These are phyloP conservation scores for Pseudocheirus occidentalis DNA, from an alignment of 2,797 vertebrate genomes.

Conservation along the genomic window DNA sequence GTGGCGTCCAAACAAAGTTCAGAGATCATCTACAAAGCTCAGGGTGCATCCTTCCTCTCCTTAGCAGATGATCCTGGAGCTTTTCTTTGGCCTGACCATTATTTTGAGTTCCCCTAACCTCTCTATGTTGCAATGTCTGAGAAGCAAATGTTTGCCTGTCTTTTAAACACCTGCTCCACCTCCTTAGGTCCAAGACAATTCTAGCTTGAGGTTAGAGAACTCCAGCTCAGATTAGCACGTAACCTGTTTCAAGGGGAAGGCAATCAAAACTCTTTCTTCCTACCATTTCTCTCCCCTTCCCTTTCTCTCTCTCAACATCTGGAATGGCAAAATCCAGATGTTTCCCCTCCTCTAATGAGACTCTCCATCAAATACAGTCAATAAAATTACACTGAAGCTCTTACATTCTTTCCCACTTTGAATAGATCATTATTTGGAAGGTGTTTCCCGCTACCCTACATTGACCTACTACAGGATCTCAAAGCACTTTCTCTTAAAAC, in stretches of 20 bases:
- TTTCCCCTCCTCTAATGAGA: not conserved
- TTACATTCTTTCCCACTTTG: not conserved
- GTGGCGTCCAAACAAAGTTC: not conserved
- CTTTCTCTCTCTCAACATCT: not conserved
- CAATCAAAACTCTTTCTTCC: not conserved
- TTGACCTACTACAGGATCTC: not conserved
- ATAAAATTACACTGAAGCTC: not conserved
- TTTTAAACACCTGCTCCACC: not conserved
- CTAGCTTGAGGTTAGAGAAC: not conserved
- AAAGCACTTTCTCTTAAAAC: not conserved
- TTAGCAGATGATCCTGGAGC: not conserved
- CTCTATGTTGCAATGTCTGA: conserved; percentile 7
- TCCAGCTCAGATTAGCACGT: not conserved
- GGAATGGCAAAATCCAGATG: not conserved
- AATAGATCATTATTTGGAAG: not conserved
- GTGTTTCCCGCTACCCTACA: not conserved
- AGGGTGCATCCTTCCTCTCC: not conserved
- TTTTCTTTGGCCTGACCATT: conserved; percentile 32
- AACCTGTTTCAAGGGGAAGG: not conserved
- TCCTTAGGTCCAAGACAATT: not conserved
- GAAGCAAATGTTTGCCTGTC: conserved; percentile 24
- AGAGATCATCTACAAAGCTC: conserved; percentile 20
- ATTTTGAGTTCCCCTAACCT: conserved; percentile 8
- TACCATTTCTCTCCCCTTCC: not conserved
- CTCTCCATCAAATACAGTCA: not conserved